Base-by-base conservation (phyloP, 2,113 vertebrate species). In the Holacanthus passer region DNA sequence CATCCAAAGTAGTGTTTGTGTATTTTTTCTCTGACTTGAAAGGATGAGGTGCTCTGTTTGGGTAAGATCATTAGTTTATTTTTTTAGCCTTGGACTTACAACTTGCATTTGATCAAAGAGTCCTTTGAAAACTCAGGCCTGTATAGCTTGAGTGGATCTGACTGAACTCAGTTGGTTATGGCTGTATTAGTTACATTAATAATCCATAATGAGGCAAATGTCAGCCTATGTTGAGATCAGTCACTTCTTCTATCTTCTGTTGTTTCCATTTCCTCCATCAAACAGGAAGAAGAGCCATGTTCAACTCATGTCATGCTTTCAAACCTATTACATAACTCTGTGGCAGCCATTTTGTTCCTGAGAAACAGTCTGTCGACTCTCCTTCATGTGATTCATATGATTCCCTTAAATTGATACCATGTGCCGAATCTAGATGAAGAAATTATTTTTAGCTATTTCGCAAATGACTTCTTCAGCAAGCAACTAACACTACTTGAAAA, bases 341-440 rank as follows among this genome's bases (percentile, higher is more conserved):
- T 7, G 35, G 81, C 73, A 65, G 76, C 76, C 87, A 89, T 90
- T 83, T 91, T 81, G 63, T 77, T 79, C 67, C 52, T 9, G 20
- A 5, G 55, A 17, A 73, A 53, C 56, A 60, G 24, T 45, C 19
- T 8, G 32, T 8, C 5, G 45, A 27, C 35, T 47, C 31, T 50
- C 73, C 69, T 22, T 63, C 16, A 12, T 45, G n/a, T n/a, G n/a
- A n/a, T n/a, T n/a, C n/a, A n/a, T n/a, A n/a, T n/a, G n/a, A n/a
- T 41, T n/a, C 43, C 10, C 12, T 39, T 64, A 29, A 73, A 75
- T 9, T 77, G 17, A 80, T 58, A 35, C 50, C 53, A 39, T 56
- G 47, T 71, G 68, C 22, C 71, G 39, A 72, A 75, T 41, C 41
- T 43, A n/a, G 7, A 77, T 31, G 0, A 43, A 29, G 17, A 27